Evolutionary conservation across 2,113 vertebrate genomes (phyloP).

Genomic region (Mus musculus): DNA sequence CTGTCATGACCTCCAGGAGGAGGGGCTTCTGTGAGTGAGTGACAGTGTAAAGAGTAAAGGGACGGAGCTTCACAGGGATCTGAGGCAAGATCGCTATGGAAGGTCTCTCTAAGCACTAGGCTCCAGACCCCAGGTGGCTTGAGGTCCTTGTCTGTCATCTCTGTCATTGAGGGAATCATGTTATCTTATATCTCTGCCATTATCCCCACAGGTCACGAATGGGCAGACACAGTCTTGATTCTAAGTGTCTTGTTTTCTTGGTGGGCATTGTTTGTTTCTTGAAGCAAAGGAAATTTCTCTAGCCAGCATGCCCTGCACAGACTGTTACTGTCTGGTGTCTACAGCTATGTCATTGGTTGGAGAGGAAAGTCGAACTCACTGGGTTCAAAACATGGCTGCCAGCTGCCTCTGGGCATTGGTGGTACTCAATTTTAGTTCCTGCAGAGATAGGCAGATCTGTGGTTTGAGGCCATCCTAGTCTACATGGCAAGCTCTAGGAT

Average conservation of each 20-base stretch:
- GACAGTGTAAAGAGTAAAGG: neutral
- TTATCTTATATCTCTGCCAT: fast-evolving
- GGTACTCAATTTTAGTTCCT: neutral
- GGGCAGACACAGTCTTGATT: fast-evolving
- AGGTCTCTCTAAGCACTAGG: neutral
- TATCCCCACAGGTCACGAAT: fast-evolving
- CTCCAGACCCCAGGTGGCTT: neutral
- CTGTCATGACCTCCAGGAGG: neutral
- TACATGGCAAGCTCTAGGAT: neutral
- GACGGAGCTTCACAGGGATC: neutral
- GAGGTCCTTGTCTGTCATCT: neutral
- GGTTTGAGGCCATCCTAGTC: neutral
- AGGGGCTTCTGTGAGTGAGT: neutral
- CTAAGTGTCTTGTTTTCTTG: neutral
- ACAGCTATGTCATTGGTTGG: neutral
- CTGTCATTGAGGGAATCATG: fast-evolving
- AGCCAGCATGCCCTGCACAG: neutral
- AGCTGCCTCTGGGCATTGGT: neutral
- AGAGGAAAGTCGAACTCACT: neutral
- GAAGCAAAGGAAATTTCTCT: neutral
- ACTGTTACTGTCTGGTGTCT: neutral
- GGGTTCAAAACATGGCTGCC: neutral
- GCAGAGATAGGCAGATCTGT: neutral
- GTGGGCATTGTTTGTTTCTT: neutral
- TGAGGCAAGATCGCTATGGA: neutral